Conservation (phyloP, 2,888 invertebrate genomes). For the Oscheius sp. region DNA sequence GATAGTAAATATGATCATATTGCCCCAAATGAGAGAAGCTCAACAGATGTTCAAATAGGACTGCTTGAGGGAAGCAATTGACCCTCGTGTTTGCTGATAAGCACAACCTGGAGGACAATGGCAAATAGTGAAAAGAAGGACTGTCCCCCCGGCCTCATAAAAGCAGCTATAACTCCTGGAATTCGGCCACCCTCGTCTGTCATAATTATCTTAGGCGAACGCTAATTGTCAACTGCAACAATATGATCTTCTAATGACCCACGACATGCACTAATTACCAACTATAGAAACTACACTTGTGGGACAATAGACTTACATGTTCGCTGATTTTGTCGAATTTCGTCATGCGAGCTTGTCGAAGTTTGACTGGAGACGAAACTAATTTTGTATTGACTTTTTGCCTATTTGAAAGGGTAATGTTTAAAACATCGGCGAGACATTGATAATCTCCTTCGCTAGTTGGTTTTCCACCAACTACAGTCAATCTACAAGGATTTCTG, state of each 20-base stretch:
- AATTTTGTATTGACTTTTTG: conserved; percentile 52
- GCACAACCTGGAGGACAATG: conserved; percentile 12
- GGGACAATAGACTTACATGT: conserved; percentile 47
- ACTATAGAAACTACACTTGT: neutral
- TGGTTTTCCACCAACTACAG: conserved; percentile 39
- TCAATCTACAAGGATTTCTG: conserved; percentile 39
- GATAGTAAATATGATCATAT: conserved; percentile 30
- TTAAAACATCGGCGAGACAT: conserved; percentile 56
- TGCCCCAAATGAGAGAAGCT: conserved; percentile 21
- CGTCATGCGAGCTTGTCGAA: conserved; percentile 62
- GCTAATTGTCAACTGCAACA: conserved; percentile 26
- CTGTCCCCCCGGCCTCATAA: too few species aligned
- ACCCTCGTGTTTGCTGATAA: conserved; percentile 23
- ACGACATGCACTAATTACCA: conserved; percentile 24
- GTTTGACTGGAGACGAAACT: conserved; percentile 62
- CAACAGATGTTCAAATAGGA: conserved; percentile 28
- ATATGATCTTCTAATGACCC: conserved; percentile 28
- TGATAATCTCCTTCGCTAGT: conserved; percentile 64
- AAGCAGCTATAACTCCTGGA: too few species aligned
- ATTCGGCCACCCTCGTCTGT: conserved; percentile 18
- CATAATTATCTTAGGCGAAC: conserved; percentile 26
- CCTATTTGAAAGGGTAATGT: conserved; percentile 54
- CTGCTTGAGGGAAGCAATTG: conserved; percentile 23
- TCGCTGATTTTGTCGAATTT: conserved; percentile 60
- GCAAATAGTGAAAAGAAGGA: conserved; percentile 18